Base-by-base conservation (phyloP, 2,797 vertebrate species). In the Myotis pilosus region DNA sequence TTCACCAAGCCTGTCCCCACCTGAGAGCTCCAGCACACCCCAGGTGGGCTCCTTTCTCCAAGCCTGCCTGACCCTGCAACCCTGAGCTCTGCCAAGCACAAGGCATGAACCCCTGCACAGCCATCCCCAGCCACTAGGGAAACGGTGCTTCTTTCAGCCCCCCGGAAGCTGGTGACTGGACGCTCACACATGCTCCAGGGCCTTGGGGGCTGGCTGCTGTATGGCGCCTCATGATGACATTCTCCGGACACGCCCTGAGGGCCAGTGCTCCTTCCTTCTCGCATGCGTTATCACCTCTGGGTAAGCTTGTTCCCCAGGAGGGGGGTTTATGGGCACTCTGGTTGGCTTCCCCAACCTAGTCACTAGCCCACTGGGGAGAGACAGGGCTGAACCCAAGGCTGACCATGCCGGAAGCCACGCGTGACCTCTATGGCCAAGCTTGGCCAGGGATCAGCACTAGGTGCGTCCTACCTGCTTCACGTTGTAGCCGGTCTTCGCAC, bases 401-500 rank as follows among this genome's bases (percentile, higher is more conserved):
- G 62, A 30, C 6, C 28, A 38, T 3, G 12, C 41, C 0, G 5
- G 75, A 66, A 79, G 23, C 41, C 64, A 17, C 22, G 0, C 0
- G 0, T 9, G 71, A 71, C 69, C 91, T 72, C 23, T 20, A 2
- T 9, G 33, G 20, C 25, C 16, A 13, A 13, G 80, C 30, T 0
- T 6, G 23, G 13, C 30, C n/a, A 0, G 1, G 87, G 38, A n/a
- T 28, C 1, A 0, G 72, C 0, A 15, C 23, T 22, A 23, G 11
- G n/a, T 2, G 3, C 0, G 0, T 47, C 89, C 97, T 98, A 99
- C 99, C 99, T 99, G 99, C 98, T 99, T 99, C 98, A 99, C 99
- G 28, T 99, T 99, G 97, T 99, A 99, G 90, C 99, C 99, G 0
- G 99, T 99, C 98, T 99, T 99, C 49, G 99, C 99, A 7, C 99